These are phyloP conservation scores for Colostygia pectinataria DNA, from an alignment of 2,888 invertebrate genomes.

Conservation along the genomic window DNA sequence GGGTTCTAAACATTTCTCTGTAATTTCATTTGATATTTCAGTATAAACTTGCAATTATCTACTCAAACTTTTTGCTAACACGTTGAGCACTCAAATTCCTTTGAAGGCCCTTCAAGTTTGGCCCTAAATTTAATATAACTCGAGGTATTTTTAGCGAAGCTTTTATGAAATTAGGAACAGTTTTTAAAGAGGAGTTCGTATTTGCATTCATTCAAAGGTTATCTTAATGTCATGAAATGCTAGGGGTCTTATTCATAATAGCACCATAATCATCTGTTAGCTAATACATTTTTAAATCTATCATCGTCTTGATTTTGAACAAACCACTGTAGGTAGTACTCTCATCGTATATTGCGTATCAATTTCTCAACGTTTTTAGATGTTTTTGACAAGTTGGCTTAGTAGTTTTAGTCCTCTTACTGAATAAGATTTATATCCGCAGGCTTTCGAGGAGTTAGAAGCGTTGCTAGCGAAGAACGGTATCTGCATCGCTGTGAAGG, in stretches of 20 bases:
- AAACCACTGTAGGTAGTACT: no score
- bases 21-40: constrained; percentile 19
- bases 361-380: no score
- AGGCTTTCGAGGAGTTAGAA: constrained; percentile 97
- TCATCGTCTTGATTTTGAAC: no score
- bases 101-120: constrained; percentile 15
- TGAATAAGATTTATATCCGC: constrained; percentile 30
- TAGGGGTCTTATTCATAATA: no score
- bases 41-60: constrained; percentile 21
- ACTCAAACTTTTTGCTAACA: constrained; percentile 18
- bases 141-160: constrained; percentile 19
- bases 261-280: no score
- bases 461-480: constrained; percentile 90
- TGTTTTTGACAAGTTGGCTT: no score
- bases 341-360: no score
- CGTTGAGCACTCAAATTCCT: constrained; percentile 22
- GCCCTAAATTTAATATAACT: constrained; percentile 20
- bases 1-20: constrained; percentile 4
- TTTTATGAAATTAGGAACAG: constrained; percentile 18
- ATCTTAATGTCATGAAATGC: no score
- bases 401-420: no score
- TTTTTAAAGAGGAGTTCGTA: constrained; percentile 13
- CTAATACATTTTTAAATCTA: no score
- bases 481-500: constrained; percentile 97
- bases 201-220: constrained; percentile 10